Conservation (phyloP, 2,797 vertebrate genomes). For the Cottoperca gobio region DNA sequence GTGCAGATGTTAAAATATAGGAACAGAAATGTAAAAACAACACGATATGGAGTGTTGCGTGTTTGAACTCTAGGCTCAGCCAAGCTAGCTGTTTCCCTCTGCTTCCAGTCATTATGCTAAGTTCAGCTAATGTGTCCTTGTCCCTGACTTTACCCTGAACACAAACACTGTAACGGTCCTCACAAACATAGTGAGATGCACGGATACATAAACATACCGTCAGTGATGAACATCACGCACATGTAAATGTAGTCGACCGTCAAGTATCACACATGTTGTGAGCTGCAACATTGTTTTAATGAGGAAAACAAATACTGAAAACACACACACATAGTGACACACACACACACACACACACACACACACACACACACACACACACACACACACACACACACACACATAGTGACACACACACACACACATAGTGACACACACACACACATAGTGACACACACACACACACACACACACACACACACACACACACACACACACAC, state of each 20-base stretch:
- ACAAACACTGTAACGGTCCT: background rate
- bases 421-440: constrained; percentile 14
- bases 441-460: constrained; percentile 13
- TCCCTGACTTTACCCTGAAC: no score
- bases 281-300: constrained; percentile 6
- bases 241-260: no score
- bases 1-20: no score
- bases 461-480: constrained; percentile 11
- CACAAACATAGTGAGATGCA: background rate
- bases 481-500: constrained; percentile 13
- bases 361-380: no score
- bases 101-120: background rate
- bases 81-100: background rate
- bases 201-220: background rate
- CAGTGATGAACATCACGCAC: background rate
- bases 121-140: no score
- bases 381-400: background rate
- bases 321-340: background rate
- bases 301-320: no score
- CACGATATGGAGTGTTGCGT: no score
- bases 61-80: background rate
- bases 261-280: no score
- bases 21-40: no score
- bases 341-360: no score
- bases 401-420: no score